Percentiles rank a stretch among this genome's conserved stretches.
phyloP scores from a whole-genome alignment of 2,113 vertebrate species.

The Scartelaos histophorus region DNA sequence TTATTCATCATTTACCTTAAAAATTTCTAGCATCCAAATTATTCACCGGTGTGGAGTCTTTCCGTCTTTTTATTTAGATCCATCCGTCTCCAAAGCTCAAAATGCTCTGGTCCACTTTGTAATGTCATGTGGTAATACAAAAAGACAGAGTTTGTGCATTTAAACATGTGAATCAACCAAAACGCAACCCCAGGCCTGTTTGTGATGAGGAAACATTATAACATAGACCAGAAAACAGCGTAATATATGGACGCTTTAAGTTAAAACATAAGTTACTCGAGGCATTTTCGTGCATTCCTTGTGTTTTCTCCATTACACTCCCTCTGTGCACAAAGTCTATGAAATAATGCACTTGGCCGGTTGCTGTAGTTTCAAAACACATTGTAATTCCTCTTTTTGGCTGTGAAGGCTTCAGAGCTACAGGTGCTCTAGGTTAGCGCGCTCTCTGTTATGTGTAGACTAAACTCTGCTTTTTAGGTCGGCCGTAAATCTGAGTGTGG shows the following conservation, averaged over 20 bases:
- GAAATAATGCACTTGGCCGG: not conserved
- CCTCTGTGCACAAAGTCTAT: conserved; percentile 13
- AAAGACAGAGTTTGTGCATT: no score
- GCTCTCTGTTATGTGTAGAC: conserved; percentile 17
- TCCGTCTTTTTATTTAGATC: no score
- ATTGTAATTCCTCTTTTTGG: not conserved
- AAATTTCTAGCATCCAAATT: no score
- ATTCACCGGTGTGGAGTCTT: no score
- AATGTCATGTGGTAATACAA: no score
- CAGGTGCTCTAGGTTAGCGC: conserved; percentile 47
- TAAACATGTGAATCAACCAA: no score
- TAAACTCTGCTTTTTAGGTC: conserved; percentile 19
- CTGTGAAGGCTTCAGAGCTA: conserved; percentile 6
- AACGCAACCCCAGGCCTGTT: no score
- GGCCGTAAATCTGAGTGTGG: conserved; percentile 42
- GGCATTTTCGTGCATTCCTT: not conserved
- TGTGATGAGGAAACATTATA: no score
- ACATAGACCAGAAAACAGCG: no score
- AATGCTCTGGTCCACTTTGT: no score
- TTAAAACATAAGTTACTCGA: not conserved
- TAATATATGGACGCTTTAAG: not conserved
- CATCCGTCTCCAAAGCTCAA: no score
- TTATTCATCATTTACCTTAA: no score
- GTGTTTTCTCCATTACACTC: not conserved
- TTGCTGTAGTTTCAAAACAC: not conserved